These are phyloP conservation scores for Parazoanthus atlanticus DNA, from an alignment of 92 coral and sea anemone species.

Conservation along the genomic window DNA sequence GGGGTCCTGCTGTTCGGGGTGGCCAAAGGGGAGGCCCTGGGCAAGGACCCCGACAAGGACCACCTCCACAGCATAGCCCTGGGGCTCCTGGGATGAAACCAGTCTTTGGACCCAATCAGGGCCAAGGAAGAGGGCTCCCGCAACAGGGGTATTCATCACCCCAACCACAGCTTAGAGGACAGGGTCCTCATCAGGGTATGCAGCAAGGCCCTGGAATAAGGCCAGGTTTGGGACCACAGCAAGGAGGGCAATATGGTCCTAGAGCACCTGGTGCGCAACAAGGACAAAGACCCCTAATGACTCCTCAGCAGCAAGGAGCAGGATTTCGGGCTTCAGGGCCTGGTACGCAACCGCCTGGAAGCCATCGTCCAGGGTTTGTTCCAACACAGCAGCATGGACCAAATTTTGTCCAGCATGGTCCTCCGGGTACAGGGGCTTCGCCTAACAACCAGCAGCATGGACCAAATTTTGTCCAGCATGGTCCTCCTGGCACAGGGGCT, in stretches of 20 bases:
- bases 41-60: constrained; percentile 46
- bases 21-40: constrained; percentile 41
- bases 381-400: constrained; percentile 46
- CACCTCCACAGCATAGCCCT: constrained; percentile 37
- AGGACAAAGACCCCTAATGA: constrained; percentile 61
- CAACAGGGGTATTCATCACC: constrained; percentile 33
- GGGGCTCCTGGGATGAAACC: constrained; percentile 32
- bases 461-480: constrained; percentile 50
- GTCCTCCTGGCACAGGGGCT: constrained; percentile 27
- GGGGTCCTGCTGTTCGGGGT: constrained; percentile 36
- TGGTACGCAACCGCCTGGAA: constrained; percentile 53
- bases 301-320: constrained; percentile 77
- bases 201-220: constrained; percentile 41
- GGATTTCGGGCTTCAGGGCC: constrained; percentile 64
- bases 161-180: constrained; percentile 27
- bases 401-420: constrained; percentile 46
- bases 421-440: constrained; percentile 23
- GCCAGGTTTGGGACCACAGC: constrained; percentile 58
- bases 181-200: constrained; percentile 23
- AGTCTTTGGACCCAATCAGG: constrained; percentile 59
- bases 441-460: constrained; percentile 54
- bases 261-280: constrained; percentile 52
- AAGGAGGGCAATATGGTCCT: constrained; percentile 67
- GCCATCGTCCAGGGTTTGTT: constrained; percentile 52
- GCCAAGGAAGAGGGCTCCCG: constrained; percentile 60